phyloP scores from a whole-genome alignment of 2,797 vertebrate genomes.

The Eulemur mongoz region DNA sequence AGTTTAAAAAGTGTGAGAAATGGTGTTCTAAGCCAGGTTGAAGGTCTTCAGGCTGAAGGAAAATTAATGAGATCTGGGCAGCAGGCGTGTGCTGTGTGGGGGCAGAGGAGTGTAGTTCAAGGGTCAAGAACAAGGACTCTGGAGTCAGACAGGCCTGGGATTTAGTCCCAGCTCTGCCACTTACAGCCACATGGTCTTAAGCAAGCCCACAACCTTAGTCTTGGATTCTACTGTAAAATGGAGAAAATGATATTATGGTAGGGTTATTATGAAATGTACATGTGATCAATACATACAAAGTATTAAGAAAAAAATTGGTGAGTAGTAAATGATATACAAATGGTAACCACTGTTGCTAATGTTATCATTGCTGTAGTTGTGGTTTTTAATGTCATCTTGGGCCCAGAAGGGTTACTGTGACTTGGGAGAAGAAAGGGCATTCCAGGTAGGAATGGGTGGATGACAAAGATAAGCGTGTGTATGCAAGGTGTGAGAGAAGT shows the following conservation, averaged over 20 bases:
- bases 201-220: background rate
- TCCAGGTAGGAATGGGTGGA: background rate
- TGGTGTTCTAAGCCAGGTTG: slow-evolving; percentile 31
- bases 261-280: background rate
- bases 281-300: background rate
- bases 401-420: background rate
- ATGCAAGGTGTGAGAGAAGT: background rate
- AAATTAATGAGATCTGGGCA: background rate
- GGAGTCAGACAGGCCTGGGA: background rate
- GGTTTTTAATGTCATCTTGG: slow-evolving; percentile 12
- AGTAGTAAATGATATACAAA: background rate
- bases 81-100: background rate
- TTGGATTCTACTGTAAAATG: slow-evolving; percentile 9
- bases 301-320: slow-evolving; percentile 24
- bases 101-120: background rate
- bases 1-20: slow-evolving; percentile 49
- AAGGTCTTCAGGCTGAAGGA: slow-evolving; percentile 11
- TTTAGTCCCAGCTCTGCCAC: background rate
- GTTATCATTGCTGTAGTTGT: background rate
- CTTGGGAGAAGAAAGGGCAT: slow-evolving; percentile 18
- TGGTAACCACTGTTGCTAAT: background rate
- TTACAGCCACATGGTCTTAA: background rate
- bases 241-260: background rate
- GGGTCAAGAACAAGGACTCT: background rate
- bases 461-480: background rate